These are phyloP conservation scores for Neria commutata DNA, from an alignment of 2,888 invertebrate genomes.

Conservation along the genomic window DNA sequence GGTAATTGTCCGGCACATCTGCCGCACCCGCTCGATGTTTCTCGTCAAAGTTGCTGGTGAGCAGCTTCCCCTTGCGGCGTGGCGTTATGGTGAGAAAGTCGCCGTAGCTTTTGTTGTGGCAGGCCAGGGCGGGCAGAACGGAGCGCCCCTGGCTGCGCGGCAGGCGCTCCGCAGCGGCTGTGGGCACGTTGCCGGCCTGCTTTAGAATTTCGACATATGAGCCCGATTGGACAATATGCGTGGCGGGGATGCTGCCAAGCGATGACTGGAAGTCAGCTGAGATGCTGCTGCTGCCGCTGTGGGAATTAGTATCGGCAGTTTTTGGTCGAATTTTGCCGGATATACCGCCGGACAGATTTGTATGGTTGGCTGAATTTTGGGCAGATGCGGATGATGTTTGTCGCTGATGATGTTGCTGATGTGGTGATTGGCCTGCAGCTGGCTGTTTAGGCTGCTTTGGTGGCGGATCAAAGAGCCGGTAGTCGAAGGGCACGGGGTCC, in stretches of 20 bases:
- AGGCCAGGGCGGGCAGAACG: conserved; percentile 27
- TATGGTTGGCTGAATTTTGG: conserved; percentile 51
- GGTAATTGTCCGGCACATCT: conserved; percentile 33
- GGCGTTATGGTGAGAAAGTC: conserved; percentile 56
- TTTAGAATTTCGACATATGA: conserved; percentile 58
- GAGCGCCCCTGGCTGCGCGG: conserved; percentile 13
- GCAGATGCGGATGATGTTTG: conserved; percentile 46
- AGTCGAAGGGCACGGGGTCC: conserved; percentile 59
- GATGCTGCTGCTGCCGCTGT: conserved; percentile 34
- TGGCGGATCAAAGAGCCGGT: conserved; percentile 58
- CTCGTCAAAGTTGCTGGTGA: conserved; percentile 30
- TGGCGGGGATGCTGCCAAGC: conserved; percentile 40
- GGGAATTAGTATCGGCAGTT: conserved; percentile 49
- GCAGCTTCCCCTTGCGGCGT: conserved; percentile 45
- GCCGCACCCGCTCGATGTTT: conserved; percentile 3
- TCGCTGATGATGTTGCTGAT: conserved; percentile 44
- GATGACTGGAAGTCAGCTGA: conserved; percentile 40
- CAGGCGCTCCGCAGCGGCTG: conserved; percentile 11
- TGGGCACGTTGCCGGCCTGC: conserved; percentile 27
- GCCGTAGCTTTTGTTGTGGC: conserved; percentile 55
- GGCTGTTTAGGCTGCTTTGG: conserved; percentile 53
- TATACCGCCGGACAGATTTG: conserved; percentile 55
- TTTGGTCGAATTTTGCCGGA: conserved; percentile 47
- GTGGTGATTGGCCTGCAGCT: conserved; percentile 34
- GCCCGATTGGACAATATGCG: conserved; percentile 53